These are phyloP conservation scores for Mycalesis mineus DNA, from an alignment of 2,888 invertebrate genomes.

Conservation along the genomic window DNA sequence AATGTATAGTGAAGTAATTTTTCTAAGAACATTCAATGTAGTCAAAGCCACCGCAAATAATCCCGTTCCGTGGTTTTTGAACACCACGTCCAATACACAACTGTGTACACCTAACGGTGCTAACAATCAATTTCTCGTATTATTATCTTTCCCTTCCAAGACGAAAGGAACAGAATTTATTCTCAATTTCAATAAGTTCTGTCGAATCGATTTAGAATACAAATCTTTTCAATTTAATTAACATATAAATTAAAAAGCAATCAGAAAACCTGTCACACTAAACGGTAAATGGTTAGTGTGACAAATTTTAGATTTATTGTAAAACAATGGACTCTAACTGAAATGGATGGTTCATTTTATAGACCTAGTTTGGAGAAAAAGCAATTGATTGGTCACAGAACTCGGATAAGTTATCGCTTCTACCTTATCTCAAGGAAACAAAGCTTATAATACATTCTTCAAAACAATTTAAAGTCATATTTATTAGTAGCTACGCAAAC, in stretches of 20 bases:
- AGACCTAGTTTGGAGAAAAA: neutral
- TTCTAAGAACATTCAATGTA: neutral
- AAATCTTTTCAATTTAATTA: neutral
- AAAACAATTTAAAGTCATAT: no score
- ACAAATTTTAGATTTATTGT: neutral
- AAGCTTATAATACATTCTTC: no score
- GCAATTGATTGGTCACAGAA: neutral
- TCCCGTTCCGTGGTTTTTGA: constrained; percentile 3
- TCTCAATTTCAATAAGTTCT: no score
- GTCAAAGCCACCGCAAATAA: constrained; percentile 1
- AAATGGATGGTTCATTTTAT: neutral
- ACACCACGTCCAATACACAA: no score
- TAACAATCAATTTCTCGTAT: no score
- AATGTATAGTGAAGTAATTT: neutral
- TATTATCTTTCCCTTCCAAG: no score
- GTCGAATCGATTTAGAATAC: neutral
- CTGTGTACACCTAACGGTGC: no score
- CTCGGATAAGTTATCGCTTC: neutral
- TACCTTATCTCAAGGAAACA: no score
- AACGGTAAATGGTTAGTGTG: neutral
- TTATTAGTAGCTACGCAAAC: no score
- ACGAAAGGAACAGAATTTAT: no score
- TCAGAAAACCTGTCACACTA: neutral
- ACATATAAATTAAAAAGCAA: neutral
- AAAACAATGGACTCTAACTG: neutral